A percentile compares a stretch with the other conserved stretches of the same genome.
Evolutionary conservation across 2,888 invertebrate genomes (phyloP).

Genomic region (Apomyelois bistriatella): DNA sequence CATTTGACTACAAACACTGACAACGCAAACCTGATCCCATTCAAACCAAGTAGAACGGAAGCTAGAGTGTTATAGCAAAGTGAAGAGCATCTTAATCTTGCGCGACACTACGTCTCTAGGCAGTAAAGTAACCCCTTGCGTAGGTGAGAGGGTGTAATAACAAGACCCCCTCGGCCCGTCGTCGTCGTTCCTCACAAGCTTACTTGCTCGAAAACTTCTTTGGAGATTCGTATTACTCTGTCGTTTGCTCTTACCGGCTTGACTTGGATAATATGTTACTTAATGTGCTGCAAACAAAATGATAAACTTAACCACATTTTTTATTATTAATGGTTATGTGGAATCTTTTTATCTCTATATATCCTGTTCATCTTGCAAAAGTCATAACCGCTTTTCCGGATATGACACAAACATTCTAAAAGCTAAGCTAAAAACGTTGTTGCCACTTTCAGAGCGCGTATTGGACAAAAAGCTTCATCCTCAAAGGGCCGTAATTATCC

Average conservation of each 20-base stretch:
- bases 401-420: conserved; percentile 29
- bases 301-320: conserved; percentile 26
- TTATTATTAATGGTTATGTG: not conserved
- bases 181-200: conserved; percentile 45
- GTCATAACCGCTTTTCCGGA: conserved; percentile 17
- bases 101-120: conserved; percentile 63
- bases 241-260: conserved; percentile 60
- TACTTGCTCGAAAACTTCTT: conserved; percentile 63
- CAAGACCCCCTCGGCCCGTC: conserved; percentile 56
- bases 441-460: conserved; percentile 48
- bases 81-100: conserved; percentile 71
- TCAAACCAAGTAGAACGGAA: conserved; percentile 55
- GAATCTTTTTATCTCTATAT: not conserved
- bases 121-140: conserved; percentile 67
- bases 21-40: conserved; percentile 45
- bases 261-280: conserved; percentile 63
- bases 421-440: conserved; percentile 45
- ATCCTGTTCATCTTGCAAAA: conserved; percentile 14
- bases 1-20: conserved; percentile 42
- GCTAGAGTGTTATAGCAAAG: conserved; percentile 63
- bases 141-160: conserved; percentile 78
- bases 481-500: conserved; percentile 75
- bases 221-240: conserved; percentile 69
- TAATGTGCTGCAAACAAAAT: conserved; percentile 52
- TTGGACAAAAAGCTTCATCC: conserved; percentile 58